Evolutionary conservation across 2,113 vertebrate genomes (phyloP), one percentile per base, ranked within the genome.

Genomic region (Spizaetus ornatus): DNA sequence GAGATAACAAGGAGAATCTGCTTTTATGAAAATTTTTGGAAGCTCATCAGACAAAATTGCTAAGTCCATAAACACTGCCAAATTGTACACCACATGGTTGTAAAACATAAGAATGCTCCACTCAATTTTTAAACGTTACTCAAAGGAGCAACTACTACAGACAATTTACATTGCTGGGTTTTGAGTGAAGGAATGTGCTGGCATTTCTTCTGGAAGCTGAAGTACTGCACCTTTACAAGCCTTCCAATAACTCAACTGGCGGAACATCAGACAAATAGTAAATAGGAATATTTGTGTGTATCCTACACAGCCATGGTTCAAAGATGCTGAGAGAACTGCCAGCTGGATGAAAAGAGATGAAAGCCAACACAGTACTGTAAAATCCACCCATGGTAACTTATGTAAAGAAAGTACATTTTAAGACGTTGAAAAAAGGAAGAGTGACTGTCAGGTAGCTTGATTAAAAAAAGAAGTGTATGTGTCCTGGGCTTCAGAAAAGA

Each of bases 201-300:
- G 58, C 70, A 84, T 88, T 87, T 76, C 5, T 93, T 95, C 50
- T 86, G 77, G 63, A 94, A 93, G 63, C 47, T 80, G 26, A 63
- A 82, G 43, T 61, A 70, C 13, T 47, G 50, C 61, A 88, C 94
- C 71, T 93, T 93, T 86, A 73, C 66, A 87, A 88, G 27, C 31
- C n/a, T 91, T 89, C 31, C 73, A 84, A n/a, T 77, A 93, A 80
- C 27, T 86, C 36, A 61, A 11, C 56, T 83, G 88, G 67, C 50
- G 96, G 73, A 81, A 94, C 23, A 91, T 92, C 62, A 94, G 69
- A 92, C 38, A 62, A 40, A 55, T 2, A 84, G 27, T 53, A 95
- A 82, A 89, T 66, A 83, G 45, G 47, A 58, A 42, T 88, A 56
- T 56, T 85, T 94, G 29, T 45, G 52, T 48, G 32, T 77, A 71